These are phyloP conservation scores for Idaea biselata DNA, from an alignment of 2,888 invertebrate species.

Conservation along the genomic window DNA sequence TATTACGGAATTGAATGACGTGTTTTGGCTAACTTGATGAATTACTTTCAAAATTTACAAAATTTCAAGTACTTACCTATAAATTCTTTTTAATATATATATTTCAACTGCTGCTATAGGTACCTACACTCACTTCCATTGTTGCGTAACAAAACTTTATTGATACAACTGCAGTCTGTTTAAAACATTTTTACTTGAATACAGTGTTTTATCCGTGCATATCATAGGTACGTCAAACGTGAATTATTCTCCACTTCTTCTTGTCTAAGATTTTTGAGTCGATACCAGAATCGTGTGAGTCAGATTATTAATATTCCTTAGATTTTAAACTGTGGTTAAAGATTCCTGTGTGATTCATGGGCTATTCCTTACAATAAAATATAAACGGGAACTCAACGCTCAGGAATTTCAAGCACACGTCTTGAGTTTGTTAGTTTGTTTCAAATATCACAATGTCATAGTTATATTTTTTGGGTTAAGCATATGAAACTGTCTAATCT, in stretches of 20 bases:
- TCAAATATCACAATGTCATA: background rate
- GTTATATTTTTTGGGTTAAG: too few relatives aligned
- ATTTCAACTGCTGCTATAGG: constrained; percentile 17
- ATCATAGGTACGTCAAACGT: background rate
- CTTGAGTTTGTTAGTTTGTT: background rate
- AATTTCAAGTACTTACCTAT: background rate
- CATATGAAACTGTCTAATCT: too few relatives aligned
- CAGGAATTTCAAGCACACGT: background rate
- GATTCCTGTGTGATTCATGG: constrained; percentile 56
- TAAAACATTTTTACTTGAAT: constrained; percentile 7
- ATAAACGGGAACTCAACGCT: constrained; percentile 8
- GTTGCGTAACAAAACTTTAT: constrained; percentile 25
- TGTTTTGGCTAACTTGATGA: background rate
- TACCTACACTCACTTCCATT: constrained; percentile 30
- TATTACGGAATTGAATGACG: background rate
- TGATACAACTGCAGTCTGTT: constrained; percentile 19
- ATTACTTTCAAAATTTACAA: background rate
- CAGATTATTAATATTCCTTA: constrained; percentile 51
- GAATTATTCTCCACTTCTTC: constrained; percentile 24
- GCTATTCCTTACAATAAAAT: constrained; percentile 17
- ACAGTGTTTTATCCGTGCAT: background rate
- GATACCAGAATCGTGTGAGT: constrained; percentile 38
- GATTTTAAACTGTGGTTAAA: constrained; percentile 44
- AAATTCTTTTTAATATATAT: background rate
- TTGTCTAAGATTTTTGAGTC: constrained; percentile 15